Base-by-base conservation (phyloP, 2,113 vertebrate species). In the Amphiprion ocellaris region DNA sequence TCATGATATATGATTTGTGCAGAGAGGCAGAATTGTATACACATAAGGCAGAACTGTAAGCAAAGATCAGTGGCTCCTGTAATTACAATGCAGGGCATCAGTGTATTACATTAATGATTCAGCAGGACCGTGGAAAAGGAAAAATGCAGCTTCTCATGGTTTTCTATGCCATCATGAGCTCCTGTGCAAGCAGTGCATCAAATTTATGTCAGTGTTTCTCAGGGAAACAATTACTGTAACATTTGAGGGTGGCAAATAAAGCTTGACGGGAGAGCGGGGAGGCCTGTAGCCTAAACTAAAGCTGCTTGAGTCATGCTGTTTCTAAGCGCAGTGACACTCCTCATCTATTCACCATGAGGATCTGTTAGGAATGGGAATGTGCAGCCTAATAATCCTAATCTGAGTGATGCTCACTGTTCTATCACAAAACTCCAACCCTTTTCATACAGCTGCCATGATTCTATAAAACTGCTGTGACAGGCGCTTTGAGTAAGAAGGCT, bases 101-200 rank as follows among this genome's bases (percentile, higher is more conserved):
- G 58, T 10, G 4, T 77, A 62, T 69, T 60, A 65, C 72, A 85
- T 87, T 59, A 85, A 81, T 84, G 82, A 89, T 86, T 89, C 82
- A 88, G 74, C 53, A 69, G 80, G 79, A 87, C 84, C 71, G 87
- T 88, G 88, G 63, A 55, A 82, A 82, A 75, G 82, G 82, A 90
- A 87, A 85, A 87, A 71, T 77, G 81, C 74, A 79, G 68, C 47
- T 67, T 46, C 75, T 80, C 62, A 47, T 58, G 58, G 71, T 46
- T 71, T 62, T 77, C 46, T 63, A 23, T 72, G 47, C 30, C 74
- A 33, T 50, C 67, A 41, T 56, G 71, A 71, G 63, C 68, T 73
- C 64, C 60, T 65, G 54, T 60, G 64, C 72, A 77, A 10, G 5
- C 53, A 16, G 5, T 24, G 50, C 68, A 69, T 85, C 71, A 60